phyloP scores from a whole-genome alignment of 1,140 invertebrate genomes.

The Hylaeus anthracinus region DNA sequence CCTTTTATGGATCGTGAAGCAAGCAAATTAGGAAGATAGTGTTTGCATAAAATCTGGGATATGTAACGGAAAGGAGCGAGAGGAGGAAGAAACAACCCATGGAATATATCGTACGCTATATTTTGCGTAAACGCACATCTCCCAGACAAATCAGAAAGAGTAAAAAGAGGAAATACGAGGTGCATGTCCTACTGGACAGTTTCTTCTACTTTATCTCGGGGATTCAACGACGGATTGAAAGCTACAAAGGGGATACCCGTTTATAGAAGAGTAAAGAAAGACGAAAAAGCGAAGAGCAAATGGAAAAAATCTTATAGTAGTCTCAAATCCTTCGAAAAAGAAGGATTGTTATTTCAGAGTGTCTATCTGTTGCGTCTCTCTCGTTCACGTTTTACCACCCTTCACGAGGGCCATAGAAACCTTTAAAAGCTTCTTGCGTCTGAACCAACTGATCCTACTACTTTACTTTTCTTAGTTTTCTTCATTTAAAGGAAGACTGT shows the following conservation, averaged over 20 bases:
- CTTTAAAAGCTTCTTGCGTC: constrained; percentile 22
- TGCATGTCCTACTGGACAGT: neutral
- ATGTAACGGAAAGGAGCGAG: neutral
- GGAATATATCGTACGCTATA: neutral
- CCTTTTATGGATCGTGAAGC: neutral
- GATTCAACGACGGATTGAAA: constrained; percentile 25
- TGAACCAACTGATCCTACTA: neutral
- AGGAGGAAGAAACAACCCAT: neutral
- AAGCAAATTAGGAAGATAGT: neutral
- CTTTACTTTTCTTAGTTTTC: neutral
- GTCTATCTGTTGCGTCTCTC: constrained; percentile 33
- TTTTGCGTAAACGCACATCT: neutral
- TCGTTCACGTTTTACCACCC: neutral
- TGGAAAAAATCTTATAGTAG: constrained; percentile 32
- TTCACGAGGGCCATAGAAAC: neutral
- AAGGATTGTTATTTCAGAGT: constrained; percentile 35
- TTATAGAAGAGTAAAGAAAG: neutral
- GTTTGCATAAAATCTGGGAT: constrained; percentile 3
- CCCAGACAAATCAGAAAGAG: too few relatives aligned
- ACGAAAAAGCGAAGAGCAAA: constrained; percentile 12
- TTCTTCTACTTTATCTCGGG: neutral
- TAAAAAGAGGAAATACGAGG: neutral
- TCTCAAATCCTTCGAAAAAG: constrained; percentile 26
- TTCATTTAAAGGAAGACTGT: neutral
- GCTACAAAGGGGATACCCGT: constrained; percentile 28